phyloP scores from a whole-genome alignment of 1,140 invertebrate genomes.

The Eurytemora carolleeae region DNA sequence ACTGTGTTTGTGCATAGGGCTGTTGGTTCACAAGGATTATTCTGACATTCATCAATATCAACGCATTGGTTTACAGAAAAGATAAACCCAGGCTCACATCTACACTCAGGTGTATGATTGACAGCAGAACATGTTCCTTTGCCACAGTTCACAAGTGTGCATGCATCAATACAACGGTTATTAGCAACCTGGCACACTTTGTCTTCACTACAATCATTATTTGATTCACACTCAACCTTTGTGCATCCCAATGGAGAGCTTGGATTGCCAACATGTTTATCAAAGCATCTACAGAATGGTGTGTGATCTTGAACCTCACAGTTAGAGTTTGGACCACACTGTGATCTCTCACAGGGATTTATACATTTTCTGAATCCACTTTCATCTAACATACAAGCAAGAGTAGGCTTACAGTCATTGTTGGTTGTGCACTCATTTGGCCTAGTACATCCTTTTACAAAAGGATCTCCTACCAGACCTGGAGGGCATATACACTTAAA shows the following conservation, averaged over 20 bases:
- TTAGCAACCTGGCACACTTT: neutral
- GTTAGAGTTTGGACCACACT: constrained; percentile 46
- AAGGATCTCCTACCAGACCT: constrained; percentile 20
- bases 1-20: constrained; percentile 15
- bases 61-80: constrained; percentile 21
- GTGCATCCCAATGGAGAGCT: constrained; percentile 33
- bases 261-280: constrained; percentile 47
- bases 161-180: neutral
- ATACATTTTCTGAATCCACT: constrained; percentile 24
- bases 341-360: constrained; percentile 24
- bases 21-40: constrained; percentile 19
- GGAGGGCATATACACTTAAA: constrained; percentile 47
- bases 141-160: neutral
- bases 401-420: constrained; percentile 9
- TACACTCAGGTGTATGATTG: constrained; percentile 53
- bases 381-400: constrained; percentile 7
- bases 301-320: constrained; percentile 48
- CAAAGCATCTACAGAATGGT: constrained; percentile 45
- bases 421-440: constrained; percentile 15
- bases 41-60: constrained; percentile 21
- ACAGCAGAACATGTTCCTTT: constrained; percentile 23
- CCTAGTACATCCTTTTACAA: constrained; percentile 18
- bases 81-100: constrained; percentile 47
- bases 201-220: constrained; percentile 15
- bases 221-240: constrained; percentile 21